A percentile compares a stretch with the other conserved stretches of the same genome.
These are phyloP conservation scores for Hemicrepidius hirtus DNA, from an alignment of 2,888 invertebrate genomes.

Conservation along the genomic window DNA sequence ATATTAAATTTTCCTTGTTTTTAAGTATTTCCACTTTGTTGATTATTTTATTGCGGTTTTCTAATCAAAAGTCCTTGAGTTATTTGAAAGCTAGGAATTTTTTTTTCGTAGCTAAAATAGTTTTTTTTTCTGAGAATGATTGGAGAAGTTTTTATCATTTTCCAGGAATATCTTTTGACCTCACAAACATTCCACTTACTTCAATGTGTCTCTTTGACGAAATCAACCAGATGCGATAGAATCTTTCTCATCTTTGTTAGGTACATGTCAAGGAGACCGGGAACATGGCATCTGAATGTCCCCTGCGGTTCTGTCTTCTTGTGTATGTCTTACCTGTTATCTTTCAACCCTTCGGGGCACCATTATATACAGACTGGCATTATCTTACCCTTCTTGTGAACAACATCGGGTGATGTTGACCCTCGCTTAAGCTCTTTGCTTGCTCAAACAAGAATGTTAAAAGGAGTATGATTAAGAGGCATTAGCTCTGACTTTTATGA, in stretches of 20 bases:
- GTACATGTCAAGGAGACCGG: conserved; percentile 4
- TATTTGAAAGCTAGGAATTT: too few species aligned
- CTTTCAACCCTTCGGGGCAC: conserved; percentile 43
- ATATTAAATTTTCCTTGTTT: not conserved
- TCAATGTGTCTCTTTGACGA: conserved; percentile 1
- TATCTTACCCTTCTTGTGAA: conserved; percentile 37
- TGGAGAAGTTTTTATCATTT: too few species aligned
- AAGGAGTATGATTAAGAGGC: conserved; percentile 24
- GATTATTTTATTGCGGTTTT: too few species aligned
- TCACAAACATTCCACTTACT: not conserved
- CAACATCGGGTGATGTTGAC: conserved; percentile 32
- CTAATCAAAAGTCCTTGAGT: too few species aligned
- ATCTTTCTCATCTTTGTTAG: conserved; percentile 36
- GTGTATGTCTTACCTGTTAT: conserved; percentile 44
- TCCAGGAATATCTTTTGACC: not conserved
- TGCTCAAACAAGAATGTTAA: conserved; percentile 33
- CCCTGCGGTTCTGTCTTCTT: conserved; percentile 37
- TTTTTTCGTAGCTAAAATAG: too few species aligned
- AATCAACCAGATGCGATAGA: conserved; percentile 28
- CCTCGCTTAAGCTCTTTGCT: conserved; percentile 26
- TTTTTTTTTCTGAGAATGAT: too few species aligned
- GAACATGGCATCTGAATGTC: conserved; percentile 23
- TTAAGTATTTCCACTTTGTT: too few species aligned
- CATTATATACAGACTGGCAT: conserved; percentile 44
- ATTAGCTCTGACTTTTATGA: conserved; percentile 30